These are phyloP conservation scores for Eriocheir sinensis DNA, from an alignment of 1,140 invertebrate species.

Conservation along the genomic window DNA sequence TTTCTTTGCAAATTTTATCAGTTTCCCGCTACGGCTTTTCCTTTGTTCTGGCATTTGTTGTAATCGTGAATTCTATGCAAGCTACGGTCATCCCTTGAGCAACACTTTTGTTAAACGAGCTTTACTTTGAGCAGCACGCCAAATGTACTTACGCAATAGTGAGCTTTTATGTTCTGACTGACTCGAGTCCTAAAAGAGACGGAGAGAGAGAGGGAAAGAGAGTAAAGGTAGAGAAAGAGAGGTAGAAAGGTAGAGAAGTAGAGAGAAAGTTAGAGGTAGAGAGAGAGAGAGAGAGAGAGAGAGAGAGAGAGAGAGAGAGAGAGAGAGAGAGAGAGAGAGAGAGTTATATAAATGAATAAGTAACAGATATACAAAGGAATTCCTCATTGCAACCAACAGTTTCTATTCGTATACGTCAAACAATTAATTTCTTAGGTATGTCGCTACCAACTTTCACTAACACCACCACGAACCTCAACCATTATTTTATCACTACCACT, in stretches of 20 bases:
- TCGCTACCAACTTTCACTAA: no score
- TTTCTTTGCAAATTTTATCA: no score
- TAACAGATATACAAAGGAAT: background rate
- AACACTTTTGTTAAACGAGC: no score
- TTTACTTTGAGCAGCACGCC: no score
- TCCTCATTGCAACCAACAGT: background rate
- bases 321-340: conserved; percentile 29
- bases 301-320: conserved; percentile 34
- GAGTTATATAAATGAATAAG: background rate
- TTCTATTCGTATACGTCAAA: background rate
- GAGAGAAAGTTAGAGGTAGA: background rate
- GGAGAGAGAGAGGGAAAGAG: conserved; percentile 26
- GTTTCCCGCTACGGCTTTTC: no score
- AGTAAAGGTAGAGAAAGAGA: background rate
- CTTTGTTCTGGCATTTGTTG: no score
- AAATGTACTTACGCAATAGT: no score
- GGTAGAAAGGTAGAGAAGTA: background rate
- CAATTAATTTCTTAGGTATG: no score
- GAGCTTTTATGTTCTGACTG: background rate
- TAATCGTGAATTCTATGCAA: no score
- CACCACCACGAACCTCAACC: no score
- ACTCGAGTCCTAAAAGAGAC: background rate
- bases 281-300: conserved; percentile 32
- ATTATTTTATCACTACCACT: no score
- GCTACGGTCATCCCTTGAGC: no score